Percentiles rank a stretch among this genome's conserved stretches.
Evolutionary conservation across 2,113 vertebrate genomes (phyloP).

Genomic region (Phalacrocorax brasilianus): DNA sequence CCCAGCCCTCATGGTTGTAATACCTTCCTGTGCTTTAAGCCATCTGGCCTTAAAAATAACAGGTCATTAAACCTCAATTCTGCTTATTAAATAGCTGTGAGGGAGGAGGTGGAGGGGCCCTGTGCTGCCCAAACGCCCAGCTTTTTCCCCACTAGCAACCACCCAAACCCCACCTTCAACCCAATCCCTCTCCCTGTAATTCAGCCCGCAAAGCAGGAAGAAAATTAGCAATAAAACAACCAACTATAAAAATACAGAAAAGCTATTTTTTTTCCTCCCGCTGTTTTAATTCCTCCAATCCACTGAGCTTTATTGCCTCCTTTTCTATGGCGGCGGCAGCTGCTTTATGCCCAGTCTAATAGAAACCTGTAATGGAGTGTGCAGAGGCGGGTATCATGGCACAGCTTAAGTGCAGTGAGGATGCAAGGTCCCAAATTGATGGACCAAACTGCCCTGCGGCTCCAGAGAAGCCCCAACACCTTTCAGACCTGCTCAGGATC

Average conservation of each 20-base stretch:
- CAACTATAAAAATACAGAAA: not conserved
- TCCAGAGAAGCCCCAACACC: not conserved
- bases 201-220: not conserved
- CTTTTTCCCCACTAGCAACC: not conserved
- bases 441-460: not conserved
- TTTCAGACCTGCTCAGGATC: not conserved
- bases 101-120: not conserved
- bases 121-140: not conserved
- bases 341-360: not conserved
- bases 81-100: not conserved
- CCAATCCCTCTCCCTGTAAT: not conserved
- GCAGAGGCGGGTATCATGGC: not conserved
- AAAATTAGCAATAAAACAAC: constrained; percentile 14
- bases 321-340: accelerated
- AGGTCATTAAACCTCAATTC: not conserved
- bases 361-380: not conserved
- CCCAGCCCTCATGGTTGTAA: not conserved
- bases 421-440: not conserved
- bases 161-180: not conserved
- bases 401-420: not conserved
- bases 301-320: constrained; percentile 21
- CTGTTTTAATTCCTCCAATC: constrained; percentile 3
- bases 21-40: not conserved
- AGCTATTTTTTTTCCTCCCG: not conserved
- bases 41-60: constrained; percentile 13